A percentile compares a stretch with the other conserved stretches of the same genome.
Conservation (phyloP, 2,797 vertebrate species). For the Danio aesculapii region DNA sequence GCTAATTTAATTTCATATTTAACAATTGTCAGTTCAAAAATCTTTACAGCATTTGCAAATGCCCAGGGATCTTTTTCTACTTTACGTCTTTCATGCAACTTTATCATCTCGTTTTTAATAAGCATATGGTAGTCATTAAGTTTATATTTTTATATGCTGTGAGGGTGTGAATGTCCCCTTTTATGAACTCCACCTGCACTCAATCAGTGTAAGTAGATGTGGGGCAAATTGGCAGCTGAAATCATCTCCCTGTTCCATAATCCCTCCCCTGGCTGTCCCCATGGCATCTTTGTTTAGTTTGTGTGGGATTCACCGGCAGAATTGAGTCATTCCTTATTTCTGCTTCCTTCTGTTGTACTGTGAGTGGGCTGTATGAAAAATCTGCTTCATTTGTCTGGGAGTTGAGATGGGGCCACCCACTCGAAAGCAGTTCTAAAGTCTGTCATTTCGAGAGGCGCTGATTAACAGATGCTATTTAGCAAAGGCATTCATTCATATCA, state of each 20-base stretch:
- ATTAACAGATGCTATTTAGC: conserved; percentile 49
- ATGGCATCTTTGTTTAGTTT: conserved; percentile 60
- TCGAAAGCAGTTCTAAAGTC: conserved; percentile 53
- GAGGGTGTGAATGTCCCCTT: conserved; percentile 20
- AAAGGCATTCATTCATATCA: conserved; percentile 55
- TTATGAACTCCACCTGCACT: conserved; percentile 38
- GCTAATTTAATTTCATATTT: conserved; percentile 15
- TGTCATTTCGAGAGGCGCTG: conserved; percentile 46
- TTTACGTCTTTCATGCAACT: not conserved
- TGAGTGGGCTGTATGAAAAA: conserved; percentile 69
- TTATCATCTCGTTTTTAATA: conserved; percentile 8
- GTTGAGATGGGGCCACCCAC: conserved; percentile 62
- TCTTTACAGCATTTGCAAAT: not conserved
- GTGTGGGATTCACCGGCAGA: conserved; percentile 60
- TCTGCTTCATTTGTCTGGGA: conserved; percentile 75
- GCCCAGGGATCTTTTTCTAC: conserved; percentile 3
- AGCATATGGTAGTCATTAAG: conserved; percentile 23
- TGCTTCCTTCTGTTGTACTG: conserved; percentile 62
- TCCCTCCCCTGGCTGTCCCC: conserved; percentile 51
- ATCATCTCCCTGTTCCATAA: conserved; percentile 44
- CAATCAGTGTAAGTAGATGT: conserved; percentile 41
- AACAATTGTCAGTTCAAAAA: not conserved
- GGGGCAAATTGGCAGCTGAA: conserved; percentile 32
- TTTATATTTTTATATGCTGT: conserved; percentile 6
- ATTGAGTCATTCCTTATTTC: conserved; percentile 62